Base-by-base conservation (phyloP, 2,113 vertebrate genomes). In the Zonotrichia leucophrys region DNA sequence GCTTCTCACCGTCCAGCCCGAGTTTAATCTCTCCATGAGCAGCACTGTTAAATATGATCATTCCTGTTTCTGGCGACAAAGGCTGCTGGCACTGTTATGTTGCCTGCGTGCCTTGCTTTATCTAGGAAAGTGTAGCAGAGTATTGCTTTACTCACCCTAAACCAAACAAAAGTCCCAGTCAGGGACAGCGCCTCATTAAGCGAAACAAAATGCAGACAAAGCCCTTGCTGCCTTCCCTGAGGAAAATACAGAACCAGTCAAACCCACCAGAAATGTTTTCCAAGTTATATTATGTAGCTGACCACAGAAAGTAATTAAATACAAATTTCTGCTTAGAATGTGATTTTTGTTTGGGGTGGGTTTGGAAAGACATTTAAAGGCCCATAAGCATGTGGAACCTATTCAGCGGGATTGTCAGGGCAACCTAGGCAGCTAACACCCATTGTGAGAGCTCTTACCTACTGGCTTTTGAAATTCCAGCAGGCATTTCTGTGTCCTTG, bases 141-240 rank as follows among this genome's bases (percentile, higher is more conserved):
- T 87, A 83, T 94, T 95, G 78, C 93, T 91, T 97, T 95, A 89
- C 93, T 73, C 19, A 5, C 1, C 2, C 76, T 44, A 59, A 53
- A 69, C 50, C 63, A 69, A 73, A 94, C 89, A 90, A 87, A 91
- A 96, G 93, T 90, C 46, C 82, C n/a, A 90, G 70, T 94, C 94
- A 77, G 66, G 86, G 76, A 55, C 75, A 35, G 68, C 2, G 14
- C 75, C 63, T 83, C 82, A 55, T 92, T 88, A 79, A 74, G 72
- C 1, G 0, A 59, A 68, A 41, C 53, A 55, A 87, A 93, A 84
- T 13, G 42, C 92, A 83, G 67, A 68, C 58, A 83, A 95, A 93
- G 15, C 50, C 33, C 23, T 7, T 14, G 46, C 55, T 58, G 83
- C 82, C 88, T 90, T 93, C 90, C 82, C 87, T 10, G 5, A 63